Percentiles rank a stretch among this genome's conserved stretches.
phyloP scores from a whole-genome alignment of 2,797 vertebrate species.

The Glossophaga mutica region DNA sequence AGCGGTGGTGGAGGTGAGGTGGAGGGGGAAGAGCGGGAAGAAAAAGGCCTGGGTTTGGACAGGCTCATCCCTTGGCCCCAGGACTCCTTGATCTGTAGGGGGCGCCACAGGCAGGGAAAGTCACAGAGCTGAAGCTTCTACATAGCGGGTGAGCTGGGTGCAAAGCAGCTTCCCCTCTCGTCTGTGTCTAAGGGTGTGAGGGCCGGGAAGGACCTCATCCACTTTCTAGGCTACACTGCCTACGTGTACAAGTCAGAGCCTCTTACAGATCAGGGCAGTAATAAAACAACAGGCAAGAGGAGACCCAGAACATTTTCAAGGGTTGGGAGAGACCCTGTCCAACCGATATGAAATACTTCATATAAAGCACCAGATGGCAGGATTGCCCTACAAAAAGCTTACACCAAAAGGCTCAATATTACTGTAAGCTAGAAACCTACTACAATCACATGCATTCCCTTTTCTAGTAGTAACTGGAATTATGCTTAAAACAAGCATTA shows the following conservation, averaged over 20 bases:
- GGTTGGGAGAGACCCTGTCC: background rate
- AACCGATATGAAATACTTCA: background rate
- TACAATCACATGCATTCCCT: background rate
- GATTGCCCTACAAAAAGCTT: background rate
- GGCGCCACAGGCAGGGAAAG: too few relatives aligned
- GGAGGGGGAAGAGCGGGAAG: background rate
- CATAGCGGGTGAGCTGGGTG: fast-evolving
- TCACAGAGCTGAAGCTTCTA: too few relatives aligned
- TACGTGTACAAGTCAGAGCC: background rate
- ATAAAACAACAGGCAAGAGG: background rate
- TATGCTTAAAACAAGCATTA: background rate
- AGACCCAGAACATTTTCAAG: background rate
- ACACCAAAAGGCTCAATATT: fast-evolving
- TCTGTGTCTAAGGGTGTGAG: background rate
- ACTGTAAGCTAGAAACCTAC: too few relatives aligned
- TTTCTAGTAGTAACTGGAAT: background rate
- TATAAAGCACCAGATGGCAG: background rate
- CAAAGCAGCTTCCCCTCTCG: background rate
- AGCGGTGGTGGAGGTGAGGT: background rate
- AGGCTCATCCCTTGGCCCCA: too few relatives aligned
- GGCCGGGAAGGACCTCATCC: background rate
- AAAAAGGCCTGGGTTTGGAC: background rate
- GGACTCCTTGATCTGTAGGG: background rate
- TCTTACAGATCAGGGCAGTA: background rate
- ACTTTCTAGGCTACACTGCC: background rate